These are phyloP conservation scores for Mimachlamys varia DNA, from an alignment of 2,888 invertebrate genomes.

Conservation along the genomic window DNA sequence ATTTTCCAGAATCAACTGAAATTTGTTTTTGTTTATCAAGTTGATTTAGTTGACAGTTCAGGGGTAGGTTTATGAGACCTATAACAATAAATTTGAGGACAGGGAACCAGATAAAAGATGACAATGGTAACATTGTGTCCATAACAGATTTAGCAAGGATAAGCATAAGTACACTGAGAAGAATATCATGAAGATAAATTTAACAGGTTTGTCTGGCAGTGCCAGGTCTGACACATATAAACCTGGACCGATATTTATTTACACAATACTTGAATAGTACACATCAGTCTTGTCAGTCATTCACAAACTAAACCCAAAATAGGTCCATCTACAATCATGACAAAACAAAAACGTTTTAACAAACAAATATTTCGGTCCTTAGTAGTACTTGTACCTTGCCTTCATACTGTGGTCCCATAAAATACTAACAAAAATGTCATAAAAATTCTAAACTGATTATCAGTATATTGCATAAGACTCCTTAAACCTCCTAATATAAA, in stretches of 20 bases:
- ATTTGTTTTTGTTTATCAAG: too few relatives aligned
- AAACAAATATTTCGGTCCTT: background rate
- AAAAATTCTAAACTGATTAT: background rate
- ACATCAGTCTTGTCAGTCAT: background rate
- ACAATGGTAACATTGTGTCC: background rate
- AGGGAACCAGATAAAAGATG: background rate
- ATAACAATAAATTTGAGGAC: background rate
- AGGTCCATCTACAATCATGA: constrained; percentile 22
- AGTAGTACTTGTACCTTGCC: constrained; percentile 3
- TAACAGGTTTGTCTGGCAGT: background rate
- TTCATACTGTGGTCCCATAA: constrained; percentile 3
- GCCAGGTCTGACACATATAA: background rate
- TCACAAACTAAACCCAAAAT: background rate
- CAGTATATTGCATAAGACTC: background rate
- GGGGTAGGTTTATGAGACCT: background rate
- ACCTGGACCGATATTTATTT: constrained; percentile 15
- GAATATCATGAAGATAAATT: constrained; percentile 9
- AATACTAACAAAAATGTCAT: background rate
- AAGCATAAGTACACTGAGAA: background rate
- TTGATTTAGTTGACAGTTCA: background rate
- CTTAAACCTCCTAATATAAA: too few relatives aligned
- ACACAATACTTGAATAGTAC: constrained; percentile 11
- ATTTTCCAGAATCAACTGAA: too few relatives aligned
- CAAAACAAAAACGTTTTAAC: background rate
- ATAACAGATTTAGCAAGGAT: background rate